phyloP scores from a whole-genome alignment of 64 coral and sea anemone species.

The Montipora foliosa region DNA sequence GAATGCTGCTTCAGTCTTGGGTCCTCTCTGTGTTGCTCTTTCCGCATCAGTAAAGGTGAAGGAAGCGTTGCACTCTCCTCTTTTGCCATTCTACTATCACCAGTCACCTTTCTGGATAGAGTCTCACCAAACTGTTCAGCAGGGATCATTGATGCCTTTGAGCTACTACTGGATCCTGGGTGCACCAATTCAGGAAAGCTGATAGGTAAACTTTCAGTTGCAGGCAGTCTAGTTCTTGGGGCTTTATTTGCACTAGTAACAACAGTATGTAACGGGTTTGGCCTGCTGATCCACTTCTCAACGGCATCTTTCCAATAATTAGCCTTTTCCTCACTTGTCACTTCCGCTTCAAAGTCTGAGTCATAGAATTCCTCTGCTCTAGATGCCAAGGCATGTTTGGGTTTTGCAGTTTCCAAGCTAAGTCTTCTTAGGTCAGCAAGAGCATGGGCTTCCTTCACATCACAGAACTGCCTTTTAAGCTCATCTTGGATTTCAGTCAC shows the following conservation, averaged over 20 bases:
- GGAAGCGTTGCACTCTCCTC: not conserved
- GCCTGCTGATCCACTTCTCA: slow-evolving; percentile 26
- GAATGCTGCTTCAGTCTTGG: slow-evolving; percentile 11
- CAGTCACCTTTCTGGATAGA: not conserved
- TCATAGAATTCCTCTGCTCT: not conserved
- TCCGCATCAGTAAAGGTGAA: not conserved
- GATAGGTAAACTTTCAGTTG: not conserved
- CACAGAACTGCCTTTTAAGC: slow-evolving; percentile 41
- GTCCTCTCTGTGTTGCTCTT: slow-evolving; percentile 30
- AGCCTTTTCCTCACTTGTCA: slow-evolving; percentile 3
- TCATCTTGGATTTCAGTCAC: slow-evolving; percentile 25
- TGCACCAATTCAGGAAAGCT: not conserved
- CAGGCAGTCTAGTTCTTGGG: not conserved
- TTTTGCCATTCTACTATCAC: not conserved
- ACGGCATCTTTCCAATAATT: not conserved
- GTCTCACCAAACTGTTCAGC: not conserved
- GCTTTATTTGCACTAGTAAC: not conserved
- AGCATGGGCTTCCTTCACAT: not conserved
- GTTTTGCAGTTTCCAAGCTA: slow-evolving; percentile 8
- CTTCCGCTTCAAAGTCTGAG: not conserved
- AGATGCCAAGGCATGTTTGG: not conserved
- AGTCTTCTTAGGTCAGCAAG: not conserved
- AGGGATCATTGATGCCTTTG: not conserved
- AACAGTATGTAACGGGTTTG: not conserved
- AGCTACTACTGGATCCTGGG: not conserved